Base-by-base conservation (phyloP, 1,140 invertebrate genomes). In the Musca vetustissima region DNA sequence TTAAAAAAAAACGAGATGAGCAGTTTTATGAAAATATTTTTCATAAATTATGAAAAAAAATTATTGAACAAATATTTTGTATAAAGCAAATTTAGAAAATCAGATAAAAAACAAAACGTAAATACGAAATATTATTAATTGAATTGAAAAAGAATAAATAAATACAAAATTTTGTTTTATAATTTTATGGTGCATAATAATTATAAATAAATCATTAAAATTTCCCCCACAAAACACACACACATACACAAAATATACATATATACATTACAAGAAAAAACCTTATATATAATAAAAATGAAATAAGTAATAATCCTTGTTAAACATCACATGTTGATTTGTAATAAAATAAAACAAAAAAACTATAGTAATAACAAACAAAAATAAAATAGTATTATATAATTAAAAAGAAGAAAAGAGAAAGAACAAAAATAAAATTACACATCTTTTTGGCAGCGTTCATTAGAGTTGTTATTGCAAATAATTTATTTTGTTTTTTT, bases 21-120 rank as follows among this genome's bases (percentile, higher is more conserved):
- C 43, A 65, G 43, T 48, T 48, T 25, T 43, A 64, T 48, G 32
- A 61, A 43, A 36, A 43, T 43, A 61, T 36, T 69, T 69, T 69
- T 69, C 68, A 69, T 69, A 69, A 69, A 69, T 69, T 69, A 69
- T 69, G 68, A 69, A 69, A 68, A n/a, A n/a, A 67, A 69, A 7
- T 43, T 69, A 64, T 61, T 36, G 8, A 32, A 61, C 21, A 68
- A 61, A 57, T 64, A 53, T 28, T 52, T 69, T 53, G 50, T 52
- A 68, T 49, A 68, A 68, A 68, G 57, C 19, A 66, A 66, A 66
- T 25, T 11, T 28, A 61, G 25, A 61, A 61, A 61, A 61, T 17
- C 14, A 3, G 17, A 59, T 32, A 19, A 32, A 61, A 61, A 57
- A 67, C 21, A 32, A 67, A 64, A 64, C 28, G 19, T 43, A 36